A percentile compares a stretch with the other conserved stretches of the same genome.
phyloP scores from a whole-genome alignment of 2,888 invertebrate genomes.

The Thecocarcelia acutangulata region DNA sequence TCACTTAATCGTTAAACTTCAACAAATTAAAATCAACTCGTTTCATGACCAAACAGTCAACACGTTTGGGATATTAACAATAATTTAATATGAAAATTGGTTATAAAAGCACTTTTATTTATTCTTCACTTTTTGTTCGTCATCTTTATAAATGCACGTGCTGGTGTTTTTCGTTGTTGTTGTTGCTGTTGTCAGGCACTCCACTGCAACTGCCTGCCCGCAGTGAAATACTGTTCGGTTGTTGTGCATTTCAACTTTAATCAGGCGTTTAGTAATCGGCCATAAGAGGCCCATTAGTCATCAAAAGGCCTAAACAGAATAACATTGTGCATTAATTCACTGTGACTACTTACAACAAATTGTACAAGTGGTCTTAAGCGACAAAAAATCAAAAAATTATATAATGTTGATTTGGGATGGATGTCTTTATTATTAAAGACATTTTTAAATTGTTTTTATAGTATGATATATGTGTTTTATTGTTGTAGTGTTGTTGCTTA shows the following conservation, averaged over 20 bases:
- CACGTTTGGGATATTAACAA: conserved; percentile 65
- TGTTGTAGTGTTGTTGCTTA: conserved; percentile 34
- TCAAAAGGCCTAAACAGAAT: conserved; percentile 51
- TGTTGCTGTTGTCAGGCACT: conserved; percentile 12
- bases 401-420: conserved; percentile 13
- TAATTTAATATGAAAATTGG: conserved; percentile 62
- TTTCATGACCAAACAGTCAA: conserved; percentile 42
- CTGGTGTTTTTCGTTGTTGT: conserved; percentile 22
- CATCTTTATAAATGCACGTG: conserved; percentile 45
- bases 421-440: conserved; percentile 44
- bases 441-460: conserved; percentile 26
- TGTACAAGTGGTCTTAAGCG: conserved; percentile 16
- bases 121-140: not conserved
- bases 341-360: conserved; percentile 31
- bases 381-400: not conserved
- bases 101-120: conserved; percentile 23
- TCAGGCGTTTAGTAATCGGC: conserved; percentile 55
- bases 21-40: conserved; percentile 13
- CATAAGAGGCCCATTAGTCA: conserved; percentile 63
- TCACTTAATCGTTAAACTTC: conserved; percentile 31
- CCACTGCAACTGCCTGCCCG: conserved; percentile 30
- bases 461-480: conserved; percentile 25
- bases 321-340: conserved; percentile 53
- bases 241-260: conserved; percentile 15
- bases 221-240: conserved; percentile 24